These are phyloP conservation scores for Gisinianus flammeolus DNA, from an alignment of 2,888 invertebrate genomes.

Conservation along the genomic window DNA sequence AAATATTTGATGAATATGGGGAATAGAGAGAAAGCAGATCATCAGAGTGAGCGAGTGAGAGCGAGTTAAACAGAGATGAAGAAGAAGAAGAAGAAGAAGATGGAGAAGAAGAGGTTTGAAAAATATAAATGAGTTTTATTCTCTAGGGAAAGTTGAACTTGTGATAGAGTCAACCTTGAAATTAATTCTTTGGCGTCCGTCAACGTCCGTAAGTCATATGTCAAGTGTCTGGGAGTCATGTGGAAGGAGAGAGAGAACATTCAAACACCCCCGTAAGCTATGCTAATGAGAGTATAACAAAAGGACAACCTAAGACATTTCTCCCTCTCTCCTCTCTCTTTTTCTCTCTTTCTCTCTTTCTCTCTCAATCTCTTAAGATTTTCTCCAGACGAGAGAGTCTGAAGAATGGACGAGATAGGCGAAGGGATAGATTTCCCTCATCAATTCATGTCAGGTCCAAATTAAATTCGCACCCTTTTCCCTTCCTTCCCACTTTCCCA, in stretches of 20 bases:
- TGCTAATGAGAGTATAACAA: conserved; percentile 37
- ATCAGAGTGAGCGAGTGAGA: no score
- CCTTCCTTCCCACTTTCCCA: not conserved
- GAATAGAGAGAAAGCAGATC: no score
- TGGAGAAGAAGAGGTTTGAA: not conserved
- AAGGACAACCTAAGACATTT: conserved; percentile 33
- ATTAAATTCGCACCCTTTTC: conserved; percentile 42
- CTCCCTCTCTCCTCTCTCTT: not conserved
- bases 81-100: not conserved
- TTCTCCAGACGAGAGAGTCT: not conserved
- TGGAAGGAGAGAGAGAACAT: conserved; percentile 2
- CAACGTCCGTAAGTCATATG: conserved; percentile 39
- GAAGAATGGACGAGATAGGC: conserved; percentile 8
- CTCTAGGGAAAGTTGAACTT: conserved; percentile 25
- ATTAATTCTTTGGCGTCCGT: conserved; percentile 37
- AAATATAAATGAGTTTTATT: conserved; percentile 36
- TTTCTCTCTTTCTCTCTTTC: not conserved
- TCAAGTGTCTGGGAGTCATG: conserved; percentile 30
- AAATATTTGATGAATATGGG: no score
- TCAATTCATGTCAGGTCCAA: conserved; percentile 47
- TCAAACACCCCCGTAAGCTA: conserved; percentile 4
- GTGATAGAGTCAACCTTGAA: conserved; percentile 37
- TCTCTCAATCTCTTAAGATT: conserved; percentile 21
- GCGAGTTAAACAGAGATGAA: no score
- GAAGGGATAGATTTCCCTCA: conserved; percentile 42